These are phyloP conservation scores for Pachymerium ferrugineum DNA, from an alignment of 2,888 invertebrate species.

Conservation along the genomic window DNA sequence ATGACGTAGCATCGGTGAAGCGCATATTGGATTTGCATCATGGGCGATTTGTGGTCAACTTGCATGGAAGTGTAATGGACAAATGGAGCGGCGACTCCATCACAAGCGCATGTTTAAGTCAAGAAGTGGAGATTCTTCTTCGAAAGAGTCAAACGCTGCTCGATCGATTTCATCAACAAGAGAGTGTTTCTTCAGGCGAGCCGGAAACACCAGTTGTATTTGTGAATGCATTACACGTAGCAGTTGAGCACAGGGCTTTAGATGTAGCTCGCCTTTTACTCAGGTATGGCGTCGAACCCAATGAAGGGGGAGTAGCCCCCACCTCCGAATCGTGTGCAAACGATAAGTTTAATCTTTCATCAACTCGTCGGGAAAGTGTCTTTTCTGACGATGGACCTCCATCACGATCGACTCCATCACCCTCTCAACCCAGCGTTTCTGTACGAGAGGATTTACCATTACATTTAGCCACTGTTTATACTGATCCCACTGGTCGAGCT, in stretches of 20 bases:
- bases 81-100: constrained; percentile 45
- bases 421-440: constrained; percentile 36
- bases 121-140: constrained; percentile 46
- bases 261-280: constrained; percentile 55
- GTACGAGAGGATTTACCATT: not conserved
- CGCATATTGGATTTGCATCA: constrained; percentile 54
- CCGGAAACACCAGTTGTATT: constrained; percentile 50
- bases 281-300: constrained; percentile 55
- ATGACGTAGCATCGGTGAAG: constrained; percentile 52
- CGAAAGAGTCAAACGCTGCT: constrained; percentile 47
- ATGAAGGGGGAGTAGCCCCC: constrained; percentile 50
- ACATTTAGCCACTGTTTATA: constrained; percentile 38
- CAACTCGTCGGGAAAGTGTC: constrained; percentile 41
- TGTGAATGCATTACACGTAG: constrained; percentile 55
- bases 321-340: not conserved
- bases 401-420: constrained; percentile 46
- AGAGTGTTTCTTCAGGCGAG: constrained; percentile 43
- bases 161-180: constrained; percentile 45
- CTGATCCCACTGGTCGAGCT: constrained; percentile 35
- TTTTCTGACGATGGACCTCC: constrained; percentile 41
- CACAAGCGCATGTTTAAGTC: constrained; percentile 42
- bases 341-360: constrained; percentile 41
- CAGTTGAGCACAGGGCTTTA: constrained; percentile 55
- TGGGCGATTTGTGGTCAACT: constrained; percentile 50
- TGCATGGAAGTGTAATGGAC: constrained; percentile 45